Base-by-base conservation (phyloP, 2,888 invertebrate species). In the Cerastis leucographa region DNA sequence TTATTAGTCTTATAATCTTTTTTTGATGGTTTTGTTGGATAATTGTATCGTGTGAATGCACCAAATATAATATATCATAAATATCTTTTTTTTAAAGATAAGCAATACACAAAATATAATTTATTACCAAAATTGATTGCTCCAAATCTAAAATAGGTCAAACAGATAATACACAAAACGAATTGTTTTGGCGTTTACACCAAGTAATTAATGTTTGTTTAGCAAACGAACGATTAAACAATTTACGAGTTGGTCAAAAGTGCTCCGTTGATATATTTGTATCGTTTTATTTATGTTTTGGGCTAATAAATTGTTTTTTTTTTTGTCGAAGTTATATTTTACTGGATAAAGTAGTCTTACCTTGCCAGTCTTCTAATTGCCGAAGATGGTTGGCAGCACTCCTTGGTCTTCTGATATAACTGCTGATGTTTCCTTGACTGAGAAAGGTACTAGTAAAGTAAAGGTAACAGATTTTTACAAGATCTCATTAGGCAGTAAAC, bases 151-250 rank as follows among this genome's bases (percentile, higher is more conserved):
- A 90, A 91, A 84, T 81, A 83, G 90, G 91, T 89, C 89, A 88
- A 88, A 88, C 81, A 89, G 87, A 88, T 89, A 88, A 90, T 87
- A 84, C 84, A 84, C 83, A 87, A 84, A 90, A 89, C 80, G 81
- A 88, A 90, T 89, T 88, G 87, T 91, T 91, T 85, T 82, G 84
- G 68, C 85, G 79, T 86, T 83, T 78, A 83, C 74, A 83, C 80
- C 81, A 84, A 85, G 85, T 88, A 86, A 88, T 88, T 62, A 88
- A 85, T 82, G 80, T 85, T 88, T 84, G 83, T 84, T 85, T 83
- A 76, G 68, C 59, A 85, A 85, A 84, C 72, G 76, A 80, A 86
- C 77, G 87, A 88, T 87, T 88, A 87, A 87, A 78, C 87, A 87
- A 88, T 87, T 87, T 87, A 83, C 78, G 85, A 78, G 80, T 77